phyloP scores from a whole-genome alignment of 2,797 vertebrate genomes.

The Eulemur albifrons region DNA sequence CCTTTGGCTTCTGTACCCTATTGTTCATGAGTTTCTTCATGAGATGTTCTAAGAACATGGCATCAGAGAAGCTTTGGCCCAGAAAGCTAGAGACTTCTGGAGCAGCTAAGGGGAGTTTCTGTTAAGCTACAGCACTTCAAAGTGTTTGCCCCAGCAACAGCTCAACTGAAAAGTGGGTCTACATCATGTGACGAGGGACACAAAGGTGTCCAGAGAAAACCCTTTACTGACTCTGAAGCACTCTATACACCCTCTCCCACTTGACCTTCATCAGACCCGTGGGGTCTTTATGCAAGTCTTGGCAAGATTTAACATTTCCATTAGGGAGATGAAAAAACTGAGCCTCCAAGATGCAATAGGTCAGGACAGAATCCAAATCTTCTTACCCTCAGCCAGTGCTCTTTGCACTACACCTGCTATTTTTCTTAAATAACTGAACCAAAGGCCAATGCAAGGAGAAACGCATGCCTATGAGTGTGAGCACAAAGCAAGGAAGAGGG shows the following conservation, averaged over 20 bases:
- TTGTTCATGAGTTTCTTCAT: not conserved
- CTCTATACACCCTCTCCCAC: not conserved
- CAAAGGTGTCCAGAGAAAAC: not conserved
- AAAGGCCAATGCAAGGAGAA: not conserved
- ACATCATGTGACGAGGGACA: not conserved
- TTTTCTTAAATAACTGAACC: not conserved
- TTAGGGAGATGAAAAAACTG: not conserved
- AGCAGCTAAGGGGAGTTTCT: too few relatives aligned
- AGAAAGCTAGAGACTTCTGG: not conserved
- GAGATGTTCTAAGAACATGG: not conserved
- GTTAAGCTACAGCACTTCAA: not conserved
- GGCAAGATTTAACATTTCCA: not conserved
- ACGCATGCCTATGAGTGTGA: rapidly evolving
- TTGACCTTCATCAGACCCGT: not conserved
- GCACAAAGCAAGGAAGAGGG: too few relatives aligned
- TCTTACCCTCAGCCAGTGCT: not conserved
- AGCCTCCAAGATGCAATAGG: not conserved
- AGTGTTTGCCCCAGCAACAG: not conserved
- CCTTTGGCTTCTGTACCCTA: not conserved
- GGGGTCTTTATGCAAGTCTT: not conserved
- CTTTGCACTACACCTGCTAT: too few relatives aligned
- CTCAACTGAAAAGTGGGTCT: not conserved
- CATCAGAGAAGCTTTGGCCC: not conserved
- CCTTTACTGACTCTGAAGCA: not conserved
- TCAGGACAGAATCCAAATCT: not conserved